Conservation (phyloP, 1,140 invertebrate species). For the Drosophila sechellia region DNA sequence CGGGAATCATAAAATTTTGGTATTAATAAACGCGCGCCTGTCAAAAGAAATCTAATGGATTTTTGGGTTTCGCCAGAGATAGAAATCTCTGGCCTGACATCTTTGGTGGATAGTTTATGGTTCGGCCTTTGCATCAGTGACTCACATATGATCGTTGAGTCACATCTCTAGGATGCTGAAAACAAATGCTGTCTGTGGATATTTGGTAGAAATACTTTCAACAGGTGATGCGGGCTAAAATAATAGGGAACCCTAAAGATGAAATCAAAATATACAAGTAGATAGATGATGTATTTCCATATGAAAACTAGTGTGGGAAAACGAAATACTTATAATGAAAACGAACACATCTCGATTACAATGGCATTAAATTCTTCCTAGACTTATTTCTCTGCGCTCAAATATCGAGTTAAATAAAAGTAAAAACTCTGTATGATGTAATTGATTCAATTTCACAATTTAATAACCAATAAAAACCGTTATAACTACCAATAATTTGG, state of each 20-base stretch:
- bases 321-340: too few species aligned
- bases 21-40: constrained; percentile 73
- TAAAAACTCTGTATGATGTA: not conserved
- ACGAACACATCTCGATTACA: too few species aligned
- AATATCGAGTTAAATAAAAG: not conserved
- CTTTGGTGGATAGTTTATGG: constrained; percentile 62
- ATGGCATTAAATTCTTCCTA: too few species aligned
- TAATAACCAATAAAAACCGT: constrained; percentile 22
- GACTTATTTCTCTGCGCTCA: not conserved
- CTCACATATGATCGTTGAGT: constrained; percentile 36
- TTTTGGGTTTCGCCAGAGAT: constrained; percentile 49
- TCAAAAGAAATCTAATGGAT: constrained; percentile 74
- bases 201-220: constrained; percentile 9
- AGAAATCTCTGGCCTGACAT: constrained; percentile 63
- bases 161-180: constrained; percentile 20
- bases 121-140: constrained; percentile 32
- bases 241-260: not conserved
- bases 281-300: not conserved
- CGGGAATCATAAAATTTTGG: constrained; percentile 70
- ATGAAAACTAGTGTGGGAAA: too few species aligned
- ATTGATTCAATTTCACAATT: constrained; percentile 17
- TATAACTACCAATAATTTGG: constrained; percentile 28
- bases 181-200: not conserved
- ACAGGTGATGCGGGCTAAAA: constrained; percentile 30
- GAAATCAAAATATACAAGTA: not conserved